Conservation (phyloP, 2,113 vertebrate species). For the Pachyramphus minor region DNA sequence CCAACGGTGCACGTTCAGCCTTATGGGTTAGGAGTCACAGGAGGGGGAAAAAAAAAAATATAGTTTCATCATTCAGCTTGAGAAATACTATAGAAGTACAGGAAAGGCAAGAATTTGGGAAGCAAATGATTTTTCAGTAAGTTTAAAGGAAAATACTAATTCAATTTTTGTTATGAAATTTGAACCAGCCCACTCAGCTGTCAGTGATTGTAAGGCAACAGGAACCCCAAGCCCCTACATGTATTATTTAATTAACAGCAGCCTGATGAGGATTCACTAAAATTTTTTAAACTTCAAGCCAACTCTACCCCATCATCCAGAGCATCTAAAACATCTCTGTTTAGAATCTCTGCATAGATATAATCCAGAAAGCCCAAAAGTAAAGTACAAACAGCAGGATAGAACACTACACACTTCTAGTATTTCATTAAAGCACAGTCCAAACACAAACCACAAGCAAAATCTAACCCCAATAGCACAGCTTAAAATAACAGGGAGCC, state of each 20-base stretch:
- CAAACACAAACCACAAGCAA: background rate
- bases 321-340: background rate
- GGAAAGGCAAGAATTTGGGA: background rate
- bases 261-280: background rate
- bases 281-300: background rate
- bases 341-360: background rate
- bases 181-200: background rate
- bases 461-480: background rate
- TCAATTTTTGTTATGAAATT: background rate
- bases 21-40: background rate
- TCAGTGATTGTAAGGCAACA: background rate
- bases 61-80: background rate
- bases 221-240: too few relatives aligned
- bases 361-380: background rate
- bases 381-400: background rate
- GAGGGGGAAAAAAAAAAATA: background rate
- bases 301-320: rapidly evolving
- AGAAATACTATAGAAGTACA: background rate
- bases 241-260: background rate
- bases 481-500: background rate
- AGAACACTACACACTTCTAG: background rate
- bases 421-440: background rate
- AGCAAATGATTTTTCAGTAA: background rate
- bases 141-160: background rate
- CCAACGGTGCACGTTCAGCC: background rate